A percentile compares a stretch with the other conserved stretches of the same genome.
Evolutionary conservation across 2,888 invertebrate species (phyloP).

Genomic region (Trachelus iudaicus): DNA sequence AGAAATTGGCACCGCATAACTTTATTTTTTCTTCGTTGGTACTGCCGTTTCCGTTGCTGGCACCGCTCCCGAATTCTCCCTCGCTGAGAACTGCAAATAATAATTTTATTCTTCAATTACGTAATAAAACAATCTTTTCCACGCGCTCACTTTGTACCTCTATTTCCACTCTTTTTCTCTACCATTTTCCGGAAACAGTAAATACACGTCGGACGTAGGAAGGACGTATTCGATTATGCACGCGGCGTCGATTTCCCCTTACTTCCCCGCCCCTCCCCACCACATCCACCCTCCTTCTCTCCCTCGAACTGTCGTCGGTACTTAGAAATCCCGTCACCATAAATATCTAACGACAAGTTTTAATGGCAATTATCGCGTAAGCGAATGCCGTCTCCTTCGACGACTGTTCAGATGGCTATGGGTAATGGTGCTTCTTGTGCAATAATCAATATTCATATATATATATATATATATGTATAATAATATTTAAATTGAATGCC

Average conservation of each 20-base stretch:
- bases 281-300: not conserved
- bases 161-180: not conserved
- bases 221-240: not conserved
- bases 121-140: not conserved
- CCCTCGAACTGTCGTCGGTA: not conserved
- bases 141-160: not conserved
- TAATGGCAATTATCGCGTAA: not conserved
- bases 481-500: not conserved
- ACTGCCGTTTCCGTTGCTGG: conserved; percentile 59
- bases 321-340: not conserved
- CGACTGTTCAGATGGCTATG: not conserved
- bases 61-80: conserved; percentile 75
- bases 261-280: too few species aligned
- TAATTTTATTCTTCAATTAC: conserved; percentile 4
- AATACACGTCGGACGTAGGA: not conserved
- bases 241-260: not conserved
- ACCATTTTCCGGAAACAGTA: not conserved
- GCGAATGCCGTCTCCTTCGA: not conserved
- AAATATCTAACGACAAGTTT: not conserved
- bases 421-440: not conserved
- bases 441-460: not conserved
- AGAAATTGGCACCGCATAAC: conserved; percentile 85
- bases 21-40: conserved; percentile 67
- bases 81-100: conserved; percentile 77
- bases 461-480: not conserved